A percentile compares a stretch with the other conserved stretches of the same genome.
These are phyloP conservation scores for Contarinia nasturtii DNA, from an alignment of 1,140 invertebrate genomes.

Conservation along the genomic window DNA sequence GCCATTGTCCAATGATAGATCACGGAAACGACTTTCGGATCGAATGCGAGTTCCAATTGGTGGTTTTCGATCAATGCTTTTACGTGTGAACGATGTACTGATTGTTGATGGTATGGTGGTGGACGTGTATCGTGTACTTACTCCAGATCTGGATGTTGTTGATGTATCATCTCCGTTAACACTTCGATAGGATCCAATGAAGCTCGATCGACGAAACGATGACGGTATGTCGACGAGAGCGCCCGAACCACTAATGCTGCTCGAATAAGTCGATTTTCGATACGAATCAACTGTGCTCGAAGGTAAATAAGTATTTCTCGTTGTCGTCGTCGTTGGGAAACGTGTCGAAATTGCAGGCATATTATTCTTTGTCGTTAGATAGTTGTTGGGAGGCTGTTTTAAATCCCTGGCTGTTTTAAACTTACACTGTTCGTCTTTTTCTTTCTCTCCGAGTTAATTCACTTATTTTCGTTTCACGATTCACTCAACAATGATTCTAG, in stretches of 20 bases:
- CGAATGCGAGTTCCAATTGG: constrained; percentile 3
- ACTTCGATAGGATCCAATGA: background rate
- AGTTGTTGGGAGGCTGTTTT: no score
- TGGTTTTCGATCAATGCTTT: constrained; percentile 5
- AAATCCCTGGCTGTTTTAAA: no score
- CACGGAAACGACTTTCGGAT: constrained; percentile 3
- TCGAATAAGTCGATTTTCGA: background rate
- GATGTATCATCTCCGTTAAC: constrained; percentile 3
- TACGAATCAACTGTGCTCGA: background rate
- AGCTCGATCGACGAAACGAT: background rate
- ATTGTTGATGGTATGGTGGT: background rate
- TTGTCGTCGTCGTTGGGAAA: background rate
- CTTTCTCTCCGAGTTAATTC: no score
- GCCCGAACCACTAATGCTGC: background rate
- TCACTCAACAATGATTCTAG: no score
- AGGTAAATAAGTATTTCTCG: background rate
- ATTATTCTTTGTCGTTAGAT: background rate
- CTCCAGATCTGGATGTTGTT: constrained; percentile 4
- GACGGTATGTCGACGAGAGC: background rate
- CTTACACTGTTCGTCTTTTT: no score
- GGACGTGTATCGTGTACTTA: constrained; percentile 3
- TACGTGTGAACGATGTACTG: background rate
- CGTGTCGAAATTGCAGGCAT: constrained; percentile 1
- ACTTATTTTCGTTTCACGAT: no score
- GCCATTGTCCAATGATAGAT: background rate